These are phyloP conservation scores for Phania funesta DNA, from an alignment of 2,888 invertebrate species.

Conservation along the genomic window DNA sequence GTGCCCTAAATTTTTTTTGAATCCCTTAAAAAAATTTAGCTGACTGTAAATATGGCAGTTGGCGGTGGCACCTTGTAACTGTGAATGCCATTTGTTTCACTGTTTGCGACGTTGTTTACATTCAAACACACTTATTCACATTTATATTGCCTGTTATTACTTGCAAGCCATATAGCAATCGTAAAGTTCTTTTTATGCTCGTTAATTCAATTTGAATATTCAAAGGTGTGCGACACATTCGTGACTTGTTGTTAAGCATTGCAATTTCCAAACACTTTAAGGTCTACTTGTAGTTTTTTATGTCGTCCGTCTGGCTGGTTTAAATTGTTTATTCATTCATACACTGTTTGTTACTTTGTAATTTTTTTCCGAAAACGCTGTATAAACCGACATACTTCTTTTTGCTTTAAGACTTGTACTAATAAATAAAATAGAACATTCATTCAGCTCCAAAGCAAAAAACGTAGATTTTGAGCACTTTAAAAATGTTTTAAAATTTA, in stretches of 20 bases:
- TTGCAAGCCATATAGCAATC: conserved; percentile 35
- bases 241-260: conserved; percentile 64
- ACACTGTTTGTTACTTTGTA: neutral
- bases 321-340: conserved; percentile 23
- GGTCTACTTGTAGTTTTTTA: conserved; percentile 47
- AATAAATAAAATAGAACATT: conserved; percentile 35
- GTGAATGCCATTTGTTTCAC: conserved; percentile 55
- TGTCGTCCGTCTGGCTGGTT: conserved; percentile 52
- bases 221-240: conserved; percentile 68
- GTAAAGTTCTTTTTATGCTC: conserved; percentile 60
- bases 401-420: neutral
- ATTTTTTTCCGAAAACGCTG: neutral
- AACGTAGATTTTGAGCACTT: conserved; percentile 35
- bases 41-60: conserved; percentile 26
- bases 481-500: neutral
- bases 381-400: conserved; percentile 1
- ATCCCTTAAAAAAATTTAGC: neutral
- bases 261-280: conserved; percentile 61
- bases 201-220: conserved; percentile 67
- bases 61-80: conserved; percentile 54
- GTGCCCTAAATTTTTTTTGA: too few relatives aligned
- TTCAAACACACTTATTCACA: neutral
- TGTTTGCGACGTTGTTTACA: conserved; percentile 40
- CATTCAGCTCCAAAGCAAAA: neutral
- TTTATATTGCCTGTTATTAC: conserved; percentile 41